These are phyloP conservation scores for Phengaris arion DNA, from an alignment of 2,888 invertebrate genomes.

Conservation along the genomic window DNA sequence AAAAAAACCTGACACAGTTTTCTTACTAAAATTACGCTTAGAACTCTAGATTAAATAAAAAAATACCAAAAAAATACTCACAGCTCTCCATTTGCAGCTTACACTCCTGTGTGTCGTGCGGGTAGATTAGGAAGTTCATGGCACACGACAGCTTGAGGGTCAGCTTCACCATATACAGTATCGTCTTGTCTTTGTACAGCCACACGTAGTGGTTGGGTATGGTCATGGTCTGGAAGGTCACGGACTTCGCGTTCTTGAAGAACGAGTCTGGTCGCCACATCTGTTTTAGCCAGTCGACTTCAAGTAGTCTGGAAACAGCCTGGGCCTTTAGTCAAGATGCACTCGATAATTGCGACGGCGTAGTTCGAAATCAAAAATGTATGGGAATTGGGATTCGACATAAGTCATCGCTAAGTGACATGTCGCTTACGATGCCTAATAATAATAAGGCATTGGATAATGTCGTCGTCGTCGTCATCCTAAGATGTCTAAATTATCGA, in stretches of 20 bases:
- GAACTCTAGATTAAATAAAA: too few species aligned
- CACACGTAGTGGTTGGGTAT: constrained; percentile 96
- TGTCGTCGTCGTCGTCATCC: too few species aligned
- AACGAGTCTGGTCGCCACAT: constrained; percentile 97
- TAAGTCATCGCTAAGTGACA: too few species aligned
- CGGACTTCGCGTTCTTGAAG: constrained; percentile 95
- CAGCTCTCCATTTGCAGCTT: constrained; percentile 96
- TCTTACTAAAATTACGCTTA: too few species aligned
- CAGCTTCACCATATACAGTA: constrained; percentile 87
- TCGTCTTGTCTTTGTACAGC: constrained; percentile 84
- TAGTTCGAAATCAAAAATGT: too few species aligned
- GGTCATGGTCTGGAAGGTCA: constrained; percentile 96
- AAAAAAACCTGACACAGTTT: too few species aligned
- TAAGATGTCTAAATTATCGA: too few species aligned
- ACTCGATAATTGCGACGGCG: too few species aligned
- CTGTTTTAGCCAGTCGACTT: constrained; percentile 94
- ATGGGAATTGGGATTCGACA: too few species aligned
- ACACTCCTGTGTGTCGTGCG: constrained; percentile 96
- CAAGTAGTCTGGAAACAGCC: constrained; percentile 80
- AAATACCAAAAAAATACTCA: constrained; percentile 83
- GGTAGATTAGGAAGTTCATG: constrained; percentile 96
- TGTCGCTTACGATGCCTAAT: too few species aligned
- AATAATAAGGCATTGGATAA: too few species aligned
- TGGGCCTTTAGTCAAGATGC: too few species aligned
- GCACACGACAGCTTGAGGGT: constrained; percentile 93